Conservation (phyloP, 2,888 invertebrate species). For the Caenorhabditis panamensis region DNA sequence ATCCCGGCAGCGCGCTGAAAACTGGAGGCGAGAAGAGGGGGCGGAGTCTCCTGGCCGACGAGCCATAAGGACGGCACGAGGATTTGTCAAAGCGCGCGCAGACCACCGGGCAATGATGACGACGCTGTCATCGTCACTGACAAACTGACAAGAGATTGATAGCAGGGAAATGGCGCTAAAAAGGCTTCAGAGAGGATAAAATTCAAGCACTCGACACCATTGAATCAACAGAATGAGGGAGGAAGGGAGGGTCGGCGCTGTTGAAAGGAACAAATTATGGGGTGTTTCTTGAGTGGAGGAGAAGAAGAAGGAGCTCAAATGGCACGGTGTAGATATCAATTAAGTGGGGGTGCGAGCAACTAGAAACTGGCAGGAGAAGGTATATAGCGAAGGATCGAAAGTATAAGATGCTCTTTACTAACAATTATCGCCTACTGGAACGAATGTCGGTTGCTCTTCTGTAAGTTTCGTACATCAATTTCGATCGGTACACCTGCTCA, state of each 20-base stretch:
- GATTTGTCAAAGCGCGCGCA: background rate
- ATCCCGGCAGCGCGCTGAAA: too few species aligned
- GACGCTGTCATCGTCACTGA: conserved; percentile 1
- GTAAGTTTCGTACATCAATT: too few species aligned
- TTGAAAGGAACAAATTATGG: conserved; percentile 35
- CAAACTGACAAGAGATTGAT: conserved; percentile 3
- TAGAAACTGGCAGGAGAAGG: background rate
- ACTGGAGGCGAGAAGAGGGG: too few species aligned
- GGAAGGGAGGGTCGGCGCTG: background rate
- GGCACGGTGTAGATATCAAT: conserved; percentile 43
- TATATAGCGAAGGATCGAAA: conserved; percentile 17
- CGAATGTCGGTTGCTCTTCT: too few species aligned
- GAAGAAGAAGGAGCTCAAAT: conserved; percentile 25
- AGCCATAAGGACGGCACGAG: conserved; percentile 8
- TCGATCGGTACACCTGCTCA: too few species aligned
- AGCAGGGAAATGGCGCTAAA: too few species aligned
- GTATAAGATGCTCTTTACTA: background rate
- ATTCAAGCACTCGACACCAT: background rate
- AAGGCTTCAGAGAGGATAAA: background rate
- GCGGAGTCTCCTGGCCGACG: conserved; percentile 13
- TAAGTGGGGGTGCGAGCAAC: conserved; percentile 35
- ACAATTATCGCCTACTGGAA: too few species aligned
- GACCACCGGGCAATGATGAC: conserved; percentile 11
- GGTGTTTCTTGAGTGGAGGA: conserved; percentile 5
- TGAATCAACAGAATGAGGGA: conserved; percentile 20